These are phyloP conservation scores for Cherax destructor DNA, from an alignment of 1,140 invertebrate genomes.

Conservation along the genomic window DNA sequence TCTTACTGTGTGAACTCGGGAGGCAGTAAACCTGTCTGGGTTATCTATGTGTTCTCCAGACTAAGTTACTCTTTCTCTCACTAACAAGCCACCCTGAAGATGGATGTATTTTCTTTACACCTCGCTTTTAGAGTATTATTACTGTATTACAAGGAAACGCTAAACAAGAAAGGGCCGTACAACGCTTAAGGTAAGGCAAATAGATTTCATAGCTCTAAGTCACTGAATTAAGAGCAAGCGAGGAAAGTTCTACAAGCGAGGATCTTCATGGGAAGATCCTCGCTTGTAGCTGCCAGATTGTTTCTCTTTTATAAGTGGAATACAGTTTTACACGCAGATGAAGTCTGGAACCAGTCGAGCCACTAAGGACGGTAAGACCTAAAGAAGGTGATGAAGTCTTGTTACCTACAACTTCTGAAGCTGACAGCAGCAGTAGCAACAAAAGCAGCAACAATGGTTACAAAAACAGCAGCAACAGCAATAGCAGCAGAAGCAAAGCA, in stretches of 20 bases:
- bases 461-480: too few species aligned
- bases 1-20: neutral
- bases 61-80: neutral
- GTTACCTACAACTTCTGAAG: neutral
- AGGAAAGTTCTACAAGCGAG: too few species aligned
- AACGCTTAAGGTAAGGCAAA: too few species aligned
- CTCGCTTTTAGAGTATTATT: neutral
- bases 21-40: neutral
- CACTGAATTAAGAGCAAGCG: too few species aligned
- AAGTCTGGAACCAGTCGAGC: neutral
- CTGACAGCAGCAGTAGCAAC: neutral
- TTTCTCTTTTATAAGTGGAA: too few species aligned
- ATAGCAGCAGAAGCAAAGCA: too few species aligned
- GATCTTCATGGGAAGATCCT: too few species aligned
- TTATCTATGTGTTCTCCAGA: constrained; percentile 8
- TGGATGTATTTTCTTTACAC: neutral
- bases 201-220: too few species aligned
- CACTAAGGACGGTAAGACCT: neutral
- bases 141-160: neutral
- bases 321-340: too few species aligned
- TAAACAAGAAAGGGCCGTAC: neutral
- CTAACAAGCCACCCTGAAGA: neutral
- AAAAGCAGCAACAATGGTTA: too few species aligned
- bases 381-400: neutral
- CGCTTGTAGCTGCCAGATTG: too few species aligned